These are phyloP conservation scores for Erebia epiphron DNA, from an alignment of 2,888 invertebrate genomes.

Conservation along the genomic window DNA sequence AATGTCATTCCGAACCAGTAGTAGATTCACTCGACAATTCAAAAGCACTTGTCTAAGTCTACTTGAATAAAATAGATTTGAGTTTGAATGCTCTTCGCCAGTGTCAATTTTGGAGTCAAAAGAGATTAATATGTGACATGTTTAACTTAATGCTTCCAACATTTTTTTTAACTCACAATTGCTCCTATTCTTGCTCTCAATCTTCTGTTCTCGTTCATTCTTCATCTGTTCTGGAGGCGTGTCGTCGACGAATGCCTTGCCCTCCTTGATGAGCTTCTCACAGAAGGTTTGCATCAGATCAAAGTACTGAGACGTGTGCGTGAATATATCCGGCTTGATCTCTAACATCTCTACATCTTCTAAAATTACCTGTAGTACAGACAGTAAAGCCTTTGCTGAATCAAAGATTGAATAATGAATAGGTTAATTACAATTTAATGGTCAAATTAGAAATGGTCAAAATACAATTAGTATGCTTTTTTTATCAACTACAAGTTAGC, in stretches of 20 bases:
- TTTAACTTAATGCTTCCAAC: background rate
- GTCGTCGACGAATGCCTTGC: constrained; percentile 98
- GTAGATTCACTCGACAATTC: no score
- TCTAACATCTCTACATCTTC: constrained; percentile 96
- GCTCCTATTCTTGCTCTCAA: constrained; percentile 92
- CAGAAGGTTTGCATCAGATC: constrained; percentile 95
- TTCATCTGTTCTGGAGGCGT: constrained; percentile 98
- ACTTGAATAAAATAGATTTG: no score
- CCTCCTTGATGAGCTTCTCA: constrained; percentile 91
- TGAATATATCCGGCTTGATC: constrained; percentile 95
- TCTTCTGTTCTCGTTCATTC: constrained; percentile 93
- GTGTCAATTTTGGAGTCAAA: no score
- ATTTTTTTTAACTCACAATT: constrained; percentile 85
- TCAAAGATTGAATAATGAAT: no score
- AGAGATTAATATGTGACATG: background rate
- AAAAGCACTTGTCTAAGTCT: no score
- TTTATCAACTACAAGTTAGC: no score
- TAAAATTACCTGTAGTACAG: constrained; percentile 84
- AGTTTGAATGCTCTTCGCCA: no score
- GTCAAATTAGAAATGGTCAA: background rate
- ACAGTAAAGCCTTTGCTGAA: background rate
- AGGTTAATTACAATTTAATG: no score
- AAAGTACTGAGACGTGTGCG: constrained; percentile 98
- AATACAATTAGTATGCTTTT: background rate
- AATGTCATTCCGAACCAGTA: no score